Evolutionary conservation across 1,140 invertebrate genomes (phyloP), one percentile per base, ranked within the genome.

Genomic region (Ostrea edulis): DNA sequence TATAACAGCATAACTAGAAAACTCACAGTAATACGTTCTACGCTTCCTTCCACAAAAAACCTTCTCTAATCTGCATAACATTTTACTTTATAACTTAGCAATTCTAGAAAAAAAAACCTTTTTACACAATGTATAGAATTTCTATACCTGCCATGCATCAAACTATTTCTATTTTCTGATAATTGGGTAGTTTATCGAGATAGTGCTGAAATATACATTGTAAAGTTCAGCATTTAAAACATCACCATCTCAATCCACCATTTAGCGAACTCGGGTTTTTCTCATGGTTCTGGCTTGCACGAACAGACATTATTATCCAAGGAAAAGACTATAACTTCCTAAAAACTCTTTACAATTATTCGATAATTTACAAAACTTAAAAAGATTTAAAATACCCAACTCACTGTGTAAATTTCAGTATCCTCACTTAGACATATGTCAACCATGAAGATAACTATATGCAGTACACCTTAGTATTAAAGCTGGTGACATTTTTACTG

Each of bases 141-240:
- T 77, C 68, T 29, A 25, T 29, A 77, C 25, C 25, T 35, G 12
- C 25, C 68, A 77, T 9, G 35, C 68, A 77, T 77, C 5, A 77
- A 25, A 77, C 68, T 17, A 12, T 29, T 77, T 77, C 29, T 77
- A 77, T 29, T 77, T 77, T 77, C 68, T 29, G 68, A 77, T 77
- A 77, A 77, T 77, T 77, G 25, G 29, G 29, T 8, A 8, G 25
- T 77, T 77, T 77, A 77, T 22, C 68, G 29, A 77, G 68, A 77
- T 77, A 77, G 25, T 77, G 68, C 68, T 77, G 68, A 77, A 77
- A 77, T 77, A 77, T 25, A 77, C 68, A 77, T 77, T 29, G 29
- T 77, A 35, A 35, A 29, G 9, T 35, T 77, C 25, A 77, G 68
- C 68, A 77, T 29, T 17, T 29, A 77, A 71, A 12, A 77, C 22